Percentiles rank a stretch among this genome's conserved stretches.
These are phyloP conservation scores for Probosciger aterrimus DNA, from an alignment of 2,113 vertebrate species.

Conservation along the genomic window DNA sequence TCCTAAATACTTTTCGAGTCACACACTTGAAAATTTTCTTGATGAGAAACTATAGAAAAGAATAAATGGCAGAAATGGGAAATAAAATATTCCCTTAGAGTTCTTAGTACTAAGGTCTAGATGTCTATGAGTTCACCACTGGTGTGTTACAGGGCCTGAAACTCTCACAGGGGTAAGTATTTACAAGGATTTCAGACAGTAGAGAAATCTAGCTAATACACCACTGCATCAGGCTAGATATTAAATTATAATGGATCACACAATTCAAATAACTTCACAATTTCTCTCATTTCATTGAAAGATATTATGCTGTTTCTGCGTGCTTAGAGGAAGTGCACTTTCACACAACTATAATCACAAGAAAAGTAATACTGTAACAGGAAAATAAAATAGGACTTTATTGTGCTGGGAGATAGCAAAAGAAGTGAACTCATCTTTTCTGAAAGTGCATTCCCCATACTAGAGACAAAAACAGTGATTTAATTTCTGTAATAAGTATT, in stretches of 20 bases:
- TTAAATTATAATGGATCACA: not conserved
- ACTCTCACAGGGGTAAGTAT: not conserved
- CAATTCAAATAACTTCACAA: conserved; percentile 39
- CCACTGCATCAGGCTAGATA: not conserved
- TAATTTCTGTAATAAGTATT: conserved; percentile 37
- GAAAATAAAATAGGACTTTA: conserved; percentile 44
- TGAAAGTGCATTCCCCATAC: not conserved
- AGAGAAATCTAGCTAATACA: not conserved
- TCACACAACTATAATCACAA: conserved; percentile 3
- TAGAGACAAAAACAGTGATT: conserved; percentile 17
- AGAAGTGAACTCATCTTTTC: conserved; percentile 25
- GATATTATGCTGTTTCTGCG: not conserved
- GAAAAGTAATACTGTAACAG: conserved; percentile 54
- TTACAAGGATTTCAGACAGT: conserved; percentile 30
- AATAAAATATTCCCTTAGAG: not conserved
- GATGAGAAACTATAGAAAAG: not conserved
- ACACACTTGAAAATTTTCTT: not conserved
- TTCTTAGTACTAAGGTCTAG: not conserved
- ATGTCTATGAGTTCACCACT: not conserved
- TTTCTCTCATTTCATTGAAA: conserved; percentile 57
- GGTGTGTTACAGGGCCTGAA: not conserved
- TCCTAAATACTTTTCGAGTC: not conserved
- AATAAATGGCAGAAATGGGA: not conserved
- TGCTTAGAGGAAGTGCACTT: conserved; percentile 36
- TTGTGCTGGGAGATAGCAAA: conserved; percentile 20